These are phyloP conservation scores for Pollenia angustigena DNA, from an alignment of 2,888 invertebrate species.

Conservation along the genomic window DNA sequence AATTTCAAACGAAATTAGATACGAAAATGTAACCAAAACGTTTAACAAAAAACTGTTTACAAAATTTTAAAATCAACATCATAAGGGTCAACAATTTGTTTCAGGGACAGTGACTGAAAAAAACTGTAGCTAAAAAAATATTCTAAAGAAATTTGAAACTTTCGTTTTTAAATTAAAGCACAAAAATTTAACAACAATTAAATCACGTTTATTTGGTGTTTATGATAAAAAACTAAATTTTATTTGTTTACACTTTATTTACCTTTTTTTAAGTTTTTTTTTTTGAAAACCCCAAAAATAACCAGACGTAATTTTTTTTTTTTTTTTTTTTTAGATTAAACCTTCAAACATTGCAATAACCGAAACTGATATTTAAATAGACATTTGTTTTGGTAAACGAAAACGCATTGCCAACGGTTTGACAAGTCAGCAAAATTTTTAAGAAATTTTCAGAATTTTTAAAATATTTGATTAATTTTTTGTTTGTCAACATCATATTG, in stretches of 20 bases:
- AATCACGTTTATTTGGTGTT: conserved; percentile 2
- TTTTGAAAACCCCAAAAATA: neutral
- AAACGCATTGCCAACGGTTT: conserved; percentile 2
- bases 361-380: neutral
- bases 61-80: neutral
- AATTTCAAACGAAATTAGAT: neutral
- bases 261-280: neutral
- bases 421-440: neutral
- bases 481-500: neutral
- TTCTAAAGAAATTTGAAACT: conserved; percentile 10
- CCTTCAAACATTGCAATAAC: neutral
- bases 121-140: neutral
- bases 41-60: neutral
- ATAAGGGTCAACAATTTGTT: conserved; percentile 17
- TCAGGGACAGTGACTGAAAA: conserved; percentile 3
- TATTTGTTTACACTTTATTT: neutral
- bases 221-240: neutral
- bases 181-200: neutral
- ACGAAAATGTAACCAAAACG: neutral
- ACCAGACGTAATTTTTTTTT: neutral
- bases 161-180: neutral
- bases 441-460: neutral
- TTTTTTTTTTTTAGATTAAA: neutral
- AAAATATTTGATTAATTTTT: neutral
- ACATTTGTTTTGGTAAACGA: neutral